Conservation (phyloP, 2,888 invertebrate genomes). For the Flexamia atlantica region DNA sequence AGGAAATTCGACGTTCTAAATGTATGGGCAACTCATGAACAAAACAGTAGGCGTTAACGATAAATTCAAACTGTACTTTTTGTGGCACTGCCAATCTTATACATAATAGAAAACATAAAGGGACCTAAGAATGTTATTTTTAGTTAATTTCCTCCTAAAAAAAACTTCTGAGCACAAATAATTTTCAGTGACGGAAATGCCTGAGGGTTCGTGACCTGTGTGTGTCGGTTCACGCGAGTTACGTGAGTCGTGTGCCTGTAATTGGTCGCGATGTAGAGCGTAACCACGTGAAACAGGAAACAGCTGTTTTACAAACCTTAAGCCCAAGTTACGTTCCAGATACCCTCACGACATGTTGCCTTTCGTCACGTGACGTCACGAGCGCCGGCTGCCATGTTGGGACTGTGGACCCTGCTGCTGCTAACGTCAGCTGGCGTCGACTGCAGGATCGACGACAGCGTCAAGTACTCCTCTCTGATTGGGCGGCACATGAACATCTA, state of each 20-base stretch:
- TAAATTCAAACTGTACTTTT: no score
- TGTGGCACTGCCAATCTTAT: no score
- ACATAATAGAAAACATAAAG: no score
- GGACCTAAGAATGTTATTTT: no score
- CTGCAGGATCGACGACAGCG: constrained; percentile 27
- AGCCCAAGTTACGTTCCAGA: not conserved
- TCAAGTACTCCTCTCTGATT: constrained; percentile 46
- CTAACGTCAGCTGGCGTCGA: not conserved
- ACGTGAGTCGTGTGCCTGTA: not conserved
- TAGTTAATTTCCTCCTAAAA: no score
- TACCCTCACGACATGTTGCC: constrained; percentile 23
- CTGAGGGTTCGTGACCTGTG: no score
- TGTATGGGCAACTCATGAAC: no score
- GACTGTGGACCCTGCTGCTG: constrained; percentile 5
- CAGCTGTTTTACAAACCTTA: not conserved
- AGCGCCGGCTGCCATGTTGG: constrained; percentile 47
- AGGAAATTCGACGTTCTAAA: no score
- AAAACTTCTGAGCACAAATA: no score
- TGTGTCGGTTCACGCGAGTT: not conserved
- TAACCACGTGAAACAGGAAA: not conserved
- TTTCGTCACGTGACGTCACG: constrained; percentile 31
- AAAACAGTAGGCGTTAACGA: no score
- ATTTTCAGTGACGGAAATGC: no score
- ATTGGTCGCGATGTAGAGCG: not conserved
- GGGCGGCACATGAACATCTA: constrained; percentile 37